A percentile compares a stretch with the other conserved stretches of the same genome.
These are phyloP conservation scores for Drosophila anceps DNA, from an alignment of 2,888 invertebrate species.

Conservation along the genomic window DNA sequence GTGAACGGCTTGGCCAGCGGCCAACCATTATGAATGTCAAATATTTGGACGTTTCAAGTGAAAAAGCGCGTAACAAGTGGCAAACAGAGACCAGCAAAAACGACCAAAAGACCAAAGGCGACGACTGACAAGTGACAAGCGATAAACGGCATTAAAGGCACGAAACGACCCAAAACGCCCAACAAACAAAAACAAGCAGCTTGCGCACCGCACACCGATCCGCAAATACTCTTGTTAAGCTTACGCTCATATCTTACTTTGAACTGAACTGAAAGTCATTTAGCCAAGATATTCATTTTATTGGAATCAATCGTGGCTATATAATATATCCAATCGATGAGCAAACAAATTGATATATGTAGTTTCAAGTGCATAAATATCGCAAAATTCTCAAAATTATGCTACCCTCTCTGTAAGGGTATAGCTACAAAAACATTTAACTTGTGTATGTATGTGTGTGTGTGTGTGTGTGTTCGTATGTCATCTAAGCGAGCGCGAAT, in stretches of 20 bases:
- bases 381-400: background rate
- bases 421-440: slow-evolving; percentile 13
- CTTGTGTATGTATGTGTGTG: slow-evolving; percentile 9
- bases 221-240: background rate
- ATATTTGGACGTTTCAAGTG: slow-evolving; percentile 58
- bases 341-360: background rate
- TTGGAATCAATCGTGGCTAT: background rate
- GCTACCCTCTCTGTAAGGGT: background rate
- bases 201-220: background rate
- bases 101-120: slow-evolving; percentile 35
- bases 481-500: slow-evolving; percentile 39
- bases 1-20: slow-evolving; percentile 33
- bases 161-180: slow-evolving; percentile 27
- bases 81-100: slow-evolving; percentile 26
- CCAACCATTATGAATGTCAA: slow-evolving; percentile 69
- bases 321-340: background rate
- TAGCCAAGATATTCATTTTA: background rate
- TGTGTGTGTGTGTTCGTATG: background rate
- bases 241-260: background rate
- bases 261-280: background rate
- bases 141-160: slow-evolving; percentile 49
- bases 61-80: slow-evolving; percentile 60
- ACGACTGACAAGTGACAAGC: slow-evolving; percentile 42
- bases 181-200: slow-evolving; percentile 17
- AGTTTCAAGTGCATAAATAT: background rate